Conservation (phyloP, 2,888 invertebrate species). For the Cephalotes varians region DNA sequence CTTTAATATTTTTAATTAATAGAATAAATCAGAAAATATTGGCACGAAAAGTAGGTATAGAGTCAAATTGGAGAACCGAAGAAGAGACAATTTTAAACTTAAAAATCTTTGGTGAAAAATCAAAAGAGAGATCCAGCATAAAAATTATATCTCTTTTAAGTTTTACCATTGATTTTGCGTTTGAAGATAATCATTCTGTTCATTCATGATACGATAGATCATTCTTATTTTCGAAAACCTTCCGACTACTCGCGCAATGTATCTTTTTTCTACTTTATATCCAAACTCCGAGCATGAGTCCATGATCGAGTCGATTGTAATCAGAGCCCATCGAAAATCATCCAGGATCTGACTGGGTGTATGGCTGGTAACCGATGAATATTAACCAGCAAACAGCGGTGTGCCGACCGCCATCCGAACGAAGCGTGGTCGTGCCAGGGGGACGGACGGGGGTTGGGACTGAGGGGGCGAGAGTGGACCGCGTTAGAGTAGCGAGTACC, state of each 20-base stretch:
- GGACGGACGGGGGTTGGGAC: constrained; percentile 52
- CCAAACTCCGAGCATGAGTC: constrained; percentile 35
- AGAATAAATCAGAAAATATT: not conserved
- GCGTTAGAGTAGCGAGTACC: constrained; percentile 75
- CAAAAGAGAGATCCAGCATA: not conserved
- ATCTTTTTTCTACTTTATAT: constrained; percentile 32
- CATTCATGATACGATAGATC: not conserved
- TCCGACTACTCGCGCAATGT: not conserved
- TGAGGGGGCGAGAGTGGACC: constrained; percentile 69
- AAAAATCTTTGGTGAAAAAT: constrained; percentile 1
- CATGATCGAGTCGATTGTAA: constrained; percentile 80
- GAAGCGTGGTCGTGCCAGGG: constrained; percentile 64
- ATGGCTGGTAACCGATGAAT: constrained; percentile 83
- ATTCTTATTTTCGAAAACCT: constrained; percentile 17
- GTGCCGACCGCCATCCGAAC: constrained; percentile 69
- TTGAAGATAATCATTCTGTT: not conserved
- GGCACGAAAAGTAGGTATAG: not conserved
- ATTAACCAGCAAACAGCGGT: constrained; percentile 85
- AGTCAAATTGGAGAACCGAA: not conserved
- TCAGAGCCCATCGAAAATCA: constrained; percentile 79
- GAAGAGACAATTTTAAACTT: not conserved
- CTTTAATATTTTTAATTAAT: not conserved
- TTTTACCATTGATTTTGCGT: not conserved
- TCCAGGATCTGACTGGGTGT: constrained; percentile 74
- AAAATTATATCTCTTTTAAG: not conserved